Conservation (phyloP, 2,113 vertebrate species). For the Lycocorax pyrrhopterus region DNA sequence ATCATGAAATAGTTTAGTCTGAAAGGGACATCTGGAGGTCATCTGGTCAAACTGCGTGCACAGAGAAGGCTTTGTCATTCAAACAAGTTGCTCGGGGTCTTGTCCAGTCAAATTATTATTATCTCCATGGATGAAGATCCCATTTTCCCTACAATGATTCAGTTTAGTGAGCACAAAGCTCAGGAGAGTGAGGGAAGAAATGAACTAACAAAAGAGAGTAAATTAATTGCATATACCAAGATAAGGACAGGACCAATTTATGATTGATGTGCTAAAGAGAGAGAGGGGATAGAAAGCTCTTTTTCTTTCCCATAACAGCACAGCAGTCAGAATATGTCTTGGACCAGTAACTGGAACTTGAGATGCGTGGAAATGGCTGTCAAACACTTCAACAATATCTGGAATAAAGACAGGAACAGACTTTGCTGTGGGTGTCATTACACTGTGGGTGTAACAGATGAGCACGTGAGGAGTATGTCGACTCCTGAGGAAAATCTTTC, state of each 20-base stretch:
- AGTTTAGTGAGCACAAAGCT: neutral
- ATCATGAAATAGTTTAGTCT: neutral
- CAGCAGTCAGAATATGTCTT: neutral
- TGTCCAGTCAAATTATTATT: neutral
- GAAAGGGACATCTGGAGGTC: neutral
- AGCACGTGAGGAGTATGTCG: neutral
- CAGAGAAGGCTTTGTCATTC: neutral
- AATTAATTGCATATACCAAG: neutral
- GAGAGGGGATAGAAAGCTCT: neutral
- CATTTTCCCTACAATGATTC: neutral
- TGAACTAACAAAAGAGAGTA: neutral
- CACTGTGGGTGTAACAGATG: neutral
- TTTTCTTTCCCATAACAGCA: neutral
- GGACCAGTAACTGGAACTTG: neutral
- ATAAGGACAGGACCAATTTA: neutral
- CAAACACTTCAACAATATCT: neutral
- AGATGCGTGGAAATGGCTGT: neutral
- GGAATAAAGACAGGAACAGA: neutral
- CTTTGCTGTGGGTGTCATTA: neutral
- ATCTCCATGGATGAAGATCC: neutral
- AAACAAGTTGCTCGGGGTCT: neutral
- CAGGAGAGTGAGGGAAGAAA: neutral
- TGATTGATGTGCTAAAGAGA: neutral
- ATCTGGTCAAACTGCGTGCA: neutral
- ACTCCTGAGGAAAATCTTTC: neutral